Conservation (phyloP, 2,113 vertebrate species). For the Oreochromis tanganicae region DNA sequence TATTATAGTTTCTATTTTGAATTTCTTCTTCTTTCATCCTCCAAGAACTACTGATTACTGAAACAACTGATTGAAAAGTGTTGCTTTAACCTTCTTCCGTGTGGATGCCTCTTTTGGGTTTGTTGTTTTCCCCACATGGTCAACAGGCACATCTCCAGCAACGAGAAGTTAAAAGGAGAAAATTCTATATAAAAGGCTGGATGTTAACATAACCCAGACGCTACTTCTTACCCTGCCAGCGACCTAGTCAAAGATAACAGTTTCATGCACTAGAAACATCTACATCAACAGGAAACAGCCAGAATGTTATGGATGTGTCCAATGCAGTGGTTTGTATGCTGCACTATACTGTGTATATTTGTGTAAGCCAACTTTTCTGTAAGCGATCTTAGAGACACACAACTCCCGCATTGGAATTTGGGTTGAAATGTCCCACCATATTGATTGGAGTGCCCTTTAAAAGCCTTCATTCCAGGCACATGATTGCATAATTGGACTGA, state of each 20-base stretch:
- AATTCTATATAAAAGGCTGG: not conserved
- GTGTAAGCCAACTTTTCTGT: not conserved
- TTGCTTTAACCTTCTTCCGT: not conserved
- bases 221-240: not conserved
- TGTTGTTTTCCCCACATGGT: not conserved
- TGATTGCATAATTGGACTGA: constrained; percentile 21
- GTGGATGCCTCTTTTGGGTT: not conserved
- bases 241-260: not conserved
- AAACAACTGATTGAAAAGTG: not conserved
- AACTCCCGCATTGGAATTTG: not conserved
- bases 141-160: not conserved
- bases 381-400: not conserved
- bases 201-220: not conserved
- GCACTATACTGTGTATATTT: not conserved
- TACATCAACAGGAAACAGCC: not conserved
- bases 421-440: not conserved
- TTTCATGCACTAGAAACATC: not conserved
- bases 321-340: not conserved
- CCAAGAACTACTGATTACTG: not conserved
- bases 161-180: not conserved
- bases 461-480: not conserved
- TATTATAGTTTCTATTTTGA: not conserved
- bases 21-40: not conserved
- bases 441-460: constrained; percentile 21
- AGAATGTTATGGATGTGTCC: not conserved